Conservation (phyloP, 2,797 vertebrate genomes). For the Mionectes olivaceus region DNA sequence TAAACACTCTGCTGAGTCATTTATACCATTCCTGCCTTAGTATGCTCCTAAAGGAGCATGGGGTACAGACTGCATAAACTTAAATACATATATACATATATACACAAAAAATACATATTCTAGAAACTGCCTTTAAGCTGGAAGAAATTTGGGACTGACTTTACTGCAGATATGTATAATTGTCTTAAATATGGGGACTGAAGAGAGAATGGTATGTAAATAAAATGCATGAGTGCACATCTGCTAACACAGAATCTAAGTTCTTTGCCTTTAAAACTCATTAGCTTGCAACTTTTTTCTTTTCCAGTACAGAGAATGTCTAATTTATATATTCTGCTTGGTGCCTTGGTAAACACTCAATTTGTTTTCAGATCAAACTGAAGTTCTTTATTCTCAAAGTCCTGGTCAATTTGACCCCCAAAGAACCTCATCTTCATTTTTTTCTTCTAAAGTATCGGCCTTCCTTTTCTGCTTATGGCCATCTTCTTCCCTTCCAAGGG, state of each 20-base stretch:
- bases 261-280: background rate
- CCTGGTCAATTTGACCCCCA: background rate
- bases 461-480: background rate
- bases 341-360: background rate
- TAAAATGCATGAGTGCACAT: background rate
- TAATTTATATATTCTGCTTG: background rate
- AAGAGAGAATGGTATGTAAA: background rate
- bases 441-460: background rate
- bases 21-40: background rate
- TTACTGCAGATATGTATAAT: background rate
- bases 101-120: background rate
- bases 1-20: background rate
- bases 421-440: background rate
- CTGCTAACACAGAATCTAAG: background rate
- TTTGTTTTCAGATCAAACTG: background rate
- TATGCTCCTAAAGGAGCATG: background rate
- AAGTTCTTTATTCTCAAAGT: background rate
- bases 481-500: background rate
- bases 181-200: fast-evolving
- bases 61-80: background rate
- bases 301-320: background rate
- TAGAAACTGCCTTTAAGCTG: background rate
- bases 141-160: background rate
- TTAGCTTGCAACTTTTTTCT: background rate
- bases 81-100: background rate